phyloP scores from a whole-genome alignment of 2,888 invertebrate genomes.

The Machimus atricapillus region DNA sequence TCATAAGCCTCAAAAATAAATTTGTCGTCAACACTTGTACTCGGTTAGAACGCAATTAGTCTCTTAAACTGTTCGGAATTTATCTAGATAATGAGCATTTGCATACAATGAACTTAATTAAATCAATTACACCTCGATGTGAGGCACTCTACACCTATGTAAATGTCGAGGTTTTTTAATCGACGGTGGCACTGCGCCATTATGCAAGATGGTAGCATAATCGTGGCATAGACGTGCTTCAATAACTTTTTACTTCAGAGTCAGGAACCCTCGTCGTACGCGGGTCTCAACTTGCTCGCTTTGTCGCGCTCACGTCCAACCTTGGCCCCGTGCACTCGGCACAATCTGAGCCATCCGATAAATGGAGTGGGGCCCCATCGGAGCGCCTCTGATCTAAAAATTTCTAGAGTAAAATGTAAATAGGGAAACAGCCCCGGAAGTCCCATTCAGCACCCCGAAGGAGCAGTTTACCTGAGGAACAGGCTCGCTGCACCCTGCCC shows the following conservation, averaged over 20 bases:
- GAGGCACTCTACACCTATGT: neutral
- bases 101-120: neutral
- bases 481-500: neutral
- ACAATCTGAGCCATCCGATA: neutral
- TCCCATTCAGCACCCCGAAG: neutral
- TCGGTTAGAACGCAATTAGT: neutral
- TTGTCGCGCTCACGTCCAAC: constrained; percentile 4
- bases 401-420: neutral
- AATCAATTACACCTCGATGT: neutral
- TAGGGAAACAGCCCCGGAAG: neutral
- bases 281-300: neutral
- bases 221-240: neutral
- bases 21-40: neutral
- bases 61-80: neutral
- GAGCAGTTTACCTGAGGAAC: neutral
- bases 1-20: neutral
- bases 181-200: neutral
- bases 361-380: neutral
- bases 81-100: neutral
- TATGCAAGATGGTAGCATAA: neutral
- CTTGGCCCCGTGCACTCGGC: constrained; percentile 1
- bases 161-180: neutral
- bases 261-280: neutral
- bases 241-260: neutral
- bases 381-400: neutral